Percentiles rank a stretch among this genome's conserved stretches.
phyloP scores from a whole-genome alignment of 2,113 vertebrate species.

The Pogona vitticeps region DNA sequence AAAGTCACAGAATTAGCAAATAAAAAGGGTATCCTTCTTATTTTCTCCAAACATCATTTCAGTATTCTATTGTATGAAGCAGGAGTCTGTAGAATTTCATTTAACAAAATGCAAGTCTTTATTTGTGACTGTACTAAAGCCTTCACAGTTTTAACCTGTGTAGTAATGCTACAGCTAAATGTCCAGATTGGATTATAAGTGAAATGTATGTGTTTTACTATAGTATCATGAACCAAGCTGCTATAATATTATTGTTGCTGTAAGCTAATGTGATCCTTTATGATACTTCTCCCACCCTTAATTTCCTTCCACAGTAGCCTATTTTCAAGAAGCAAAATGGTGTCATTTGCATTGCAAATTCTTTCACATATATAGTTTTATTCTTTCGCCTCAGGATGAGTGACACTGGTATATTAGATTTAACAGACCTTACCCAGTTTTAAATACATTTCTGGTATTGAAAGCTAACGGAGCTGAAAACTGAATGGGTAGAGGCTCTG shows the following conservation, averaged over 20 bases:
- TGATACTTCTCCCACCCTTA: background rate
- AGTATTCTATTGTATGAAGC: background rate
- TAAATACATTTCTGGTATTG: slow-evolving; percentile 79
- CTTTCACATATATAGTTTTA: slow-evolving; percentile 70
- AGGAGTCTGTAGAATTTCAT: background rate
- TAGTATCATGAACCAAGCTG: slow-evolving; percentile 60
- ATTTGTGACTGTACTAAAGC: slow-evolving; percentile 21
- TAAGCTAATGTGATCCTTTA: slow-evolving; percentile 69
- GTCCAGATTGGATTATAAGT: slow-evolving; percentile 55
- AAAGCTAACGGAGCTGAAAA: slow-evolving; percentile 81
- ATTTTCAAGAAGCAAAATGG: slow-evolving; percentile 68
- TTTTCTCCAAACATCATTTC: background rate
- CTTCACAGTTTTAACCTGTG: background rate
- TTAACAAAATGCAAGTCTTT: slow-evolving; percentile 34
- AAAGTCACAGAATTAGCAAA: fast-evolving
- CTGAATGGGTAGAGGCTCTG: slow-evolving; percentile 73
- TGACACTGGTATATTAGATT: slow-evolving; percentile 74
- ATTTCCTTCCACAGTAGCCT: slow-evolving; percentile 53
- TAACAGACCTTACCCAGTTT: slow-evolving; percentile 78
- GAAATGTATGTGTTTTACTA: slow-evolving; percentile 48
- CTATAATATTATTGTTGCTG: slow-evolving; percentile 64
- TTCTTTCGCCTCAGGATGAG: slow-evolving; percentile 72
- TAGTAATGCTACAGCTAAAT: background rate
- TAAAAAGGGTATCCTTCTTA: background rate
- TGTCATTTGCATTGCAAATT: slow-evolving; percentile 83